Evolutionary conservation across 2,888 invertebrate genomes (phyloP).

Genomic region (Adelognathus sp.): DNA sequence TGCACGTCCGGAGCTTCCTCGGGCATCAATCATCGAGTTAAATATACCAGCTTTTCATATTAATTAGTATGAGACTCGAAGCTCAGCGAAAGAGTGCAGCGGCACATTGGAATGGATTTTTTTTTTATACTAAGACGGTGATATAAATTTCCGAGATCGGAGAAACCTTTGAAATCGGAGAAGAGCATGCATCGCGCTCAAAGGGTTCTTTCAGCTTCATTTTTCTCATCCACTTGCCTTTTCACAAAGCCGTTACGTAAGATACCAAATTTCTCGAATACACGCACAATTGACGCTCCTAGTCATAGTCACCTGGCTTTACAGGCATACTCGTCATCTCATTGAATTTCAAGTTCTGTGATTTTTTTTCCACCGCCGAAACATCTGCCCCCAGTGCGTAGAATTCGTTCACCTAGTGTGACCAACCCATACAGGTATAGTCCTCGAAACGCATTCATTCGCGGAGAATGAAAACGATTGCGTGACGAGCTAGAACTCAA

Average conservation of each 20-base stretch:
- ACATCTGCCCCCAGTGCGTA: conserved; percentile 40
- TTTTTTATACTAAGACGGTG: neutral
- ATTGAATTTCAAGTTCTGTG: conserved; percentile 23
- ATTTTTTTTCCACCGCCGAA: neutral
- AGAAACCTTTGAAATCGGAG: conserved; percentile 21
- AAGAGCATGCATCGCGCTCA: neutral
- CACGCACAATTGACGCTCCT: neutral
- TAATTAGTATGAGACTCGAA: conserved; percentile 5
- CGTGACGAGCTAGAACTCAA: conserved; percentile 18
- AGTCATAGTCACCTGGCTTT: conserved; percentile 4
- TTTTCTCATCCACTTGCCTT: neutral
- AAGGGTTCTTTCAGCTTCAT: neutral
- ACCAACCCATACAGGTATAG: neutral
- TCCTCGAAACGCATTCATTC: conserved; percentile 47
- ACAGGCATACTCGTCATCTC: conserved; percentile 4
- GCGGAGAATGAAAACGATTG: conserved; percentile 30
- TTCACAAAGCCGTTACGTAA: neutral
- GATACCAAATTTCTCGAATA: conserved; percentile 31
- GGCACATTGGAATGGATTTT: neutral
- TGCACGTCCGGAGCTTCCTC: conserved; percentile 48
- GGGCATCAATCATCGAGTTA: conserved; percentile 24
- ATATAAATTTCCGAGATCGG: neutral
- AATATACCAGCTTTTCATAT: conserved; percentile 16
- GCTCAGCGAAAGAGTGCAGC: neutral
- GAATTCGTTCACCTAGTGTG: neutral